Percentiles rank a stretch among this genome's conserved stretches.
Evolutionary conservation across 2,113 vertebrate species (phyloP).

Genomic region (Furnarius figulus): DNA sequence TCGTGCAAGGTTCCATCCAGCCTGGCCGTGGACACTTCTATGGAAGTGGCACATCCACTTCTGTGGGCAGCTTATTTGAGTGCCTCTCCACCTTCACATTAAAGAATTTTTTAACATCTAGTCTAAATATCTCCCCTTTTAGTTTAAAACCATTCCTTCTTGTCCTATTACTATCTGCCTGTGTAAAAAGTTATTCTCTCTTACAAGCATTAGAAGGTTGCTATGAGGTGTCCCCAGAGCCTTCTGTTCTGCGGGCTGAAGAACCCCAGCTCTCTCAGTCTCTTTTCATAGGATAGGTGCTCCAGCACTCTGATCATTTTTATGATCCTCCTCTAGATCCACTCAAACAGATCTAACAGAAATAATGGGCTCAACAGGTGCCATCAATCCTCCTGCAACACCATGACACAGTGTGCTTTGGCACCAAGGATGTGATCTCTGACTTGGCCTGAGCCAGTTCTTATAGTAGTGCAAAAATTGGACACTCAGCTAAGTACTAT

Average conservation of each 20-base stretch:
- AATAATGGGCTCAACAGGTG: neutral
- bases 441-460: neutral
- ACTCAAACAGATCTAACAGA: neutral
- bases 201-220: neutral
- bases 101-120: neutral
- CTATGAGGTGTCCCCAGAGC: neutral
- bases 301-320: neutral
- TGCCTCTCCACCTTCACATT: neutral
- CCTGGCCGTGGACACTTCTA: neutral
- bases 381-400: neutral
- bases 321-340: neutral
- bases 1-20: neutral
- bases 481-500: neutral
- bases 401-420: fast-evolving
- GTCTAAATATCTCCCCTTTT: neutral
- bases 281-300: neutral
- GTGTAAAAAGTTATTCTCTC: neutral
- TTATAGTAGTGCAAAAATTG: neutral
- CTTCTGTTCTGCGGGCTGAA: neutral
- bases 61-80: neutral
- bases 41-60: neutral
- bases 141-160: neutral
- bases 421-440: neutral
- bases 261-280: neutral
- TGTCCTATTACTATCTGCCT: neutral